Evolutionary conservation across 2,113 vertebrate genomes (phyloP).

Genomic region (Prunella himalayana): DNA sequence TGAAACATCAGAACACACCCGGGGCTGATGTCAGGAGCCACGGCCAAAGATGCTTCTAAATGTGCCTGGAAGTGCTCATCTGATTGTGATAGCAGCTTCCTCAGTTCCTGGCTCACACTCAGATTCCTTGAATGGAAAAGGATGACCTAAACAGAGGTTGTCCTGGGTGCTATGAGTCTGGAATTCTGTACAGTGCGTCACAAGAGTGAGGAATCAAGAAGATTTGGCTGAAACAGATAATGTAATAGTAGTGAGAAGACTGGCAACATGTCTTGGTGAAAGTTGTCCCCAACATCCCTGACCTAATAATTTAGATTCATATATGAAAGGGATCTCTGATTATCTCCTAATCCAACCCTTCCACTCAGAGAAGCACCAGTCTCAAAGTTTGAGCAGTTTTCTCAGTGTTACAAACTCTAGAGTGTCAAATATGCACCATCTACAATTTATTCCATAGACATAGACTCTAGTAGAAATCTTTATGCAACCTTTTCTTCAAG

Average conservation of each 20-base stretch:
- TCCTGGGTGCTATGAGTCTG: not conserved
- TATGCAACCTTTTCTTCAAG: not conserved
- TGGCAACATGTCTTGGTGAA: not conserved
- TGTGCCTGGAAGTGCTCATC: not conserved
- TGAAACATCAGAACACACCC: not conserved
- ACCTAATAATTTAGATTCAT: not conserved
- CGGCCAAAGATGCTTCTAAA: not conserved
- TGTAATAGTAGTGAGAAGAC: not conserved
- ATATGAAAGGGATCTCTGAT: not conserved
- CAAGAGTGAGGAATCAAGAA: not conserved
- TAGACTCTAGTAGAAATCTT: not conserved
- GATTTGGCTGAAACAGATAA: not conserved
- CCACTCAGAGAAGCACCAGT: not conserved
- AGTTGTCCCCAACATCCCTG: not conserved
- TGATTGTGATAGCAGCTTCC: not conserved
- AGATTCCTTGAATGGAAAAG: not conserved
- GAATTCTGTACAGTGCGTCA: not conserved
- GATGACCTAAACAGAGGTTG: not conserved
- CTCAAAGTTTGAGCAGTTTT: not conserved
- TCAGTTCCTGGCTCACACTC: not conserved
- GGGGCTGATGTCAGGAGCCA: not conserved
- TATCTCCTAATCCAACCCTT: not conserved
- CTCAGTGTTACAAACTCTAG: not conserved
- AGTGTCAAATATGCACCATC: not conserved
- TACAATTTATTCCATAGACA: not conserved